phyloP scores from a whole-genome alignment of 2,888 invertebrate genomes.

The Sarcophaga caerulescens region DNA sequence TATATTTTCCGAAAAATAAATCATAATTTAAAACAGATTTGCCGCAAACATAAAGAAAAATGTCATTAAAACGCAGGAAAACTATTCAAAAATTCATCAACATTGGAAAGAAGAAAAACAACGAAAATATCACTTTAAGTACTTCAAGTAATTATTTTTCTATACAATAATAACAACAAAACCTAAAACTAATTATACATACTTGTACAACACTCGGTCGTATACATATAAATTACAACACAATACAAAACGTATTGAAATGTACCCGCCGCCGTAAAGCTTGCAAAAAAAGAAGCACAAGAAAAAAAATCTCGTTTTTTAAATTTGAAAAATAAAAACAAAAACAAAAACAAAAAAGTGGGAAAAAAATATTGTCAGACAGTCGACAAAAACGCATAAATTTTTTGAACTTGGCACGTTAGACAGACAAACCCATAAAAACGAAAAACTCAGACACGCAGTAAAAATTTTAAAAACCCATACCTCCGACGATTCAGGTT shows the following conservation, averaged over 20 bases:
- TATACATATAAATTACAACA: not conserved
- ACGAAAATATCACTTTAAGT: not conserved
- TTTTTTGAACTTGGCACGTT: slow-evolving; percentile 68
- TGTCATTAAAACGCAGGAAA: not conserved
- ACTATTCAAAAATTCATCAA: not conserved
- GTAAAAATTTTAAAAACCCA: slow-evolving; percentile 38
- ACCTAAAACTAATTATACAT: not conserved
- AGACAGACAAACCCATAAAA: slow-evolving; percentile 62
- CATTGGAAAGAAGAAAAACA: too few relatives aligned
- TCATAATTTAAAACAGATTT: not conserved
- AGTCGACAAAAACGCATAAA: slow-evolving; percentile 66
- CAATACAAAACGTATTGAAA: not conserved
- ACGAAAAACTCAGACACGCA: slow-evolving; percentile 47
- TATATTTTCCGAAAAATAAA: not conserved
- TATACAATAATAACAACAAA: not conserved
- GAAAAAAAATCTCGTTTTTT: slow-evolving; percentile 19
- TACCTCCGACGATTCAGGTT: not conserved
- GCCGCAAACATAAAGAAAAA: not conserved
- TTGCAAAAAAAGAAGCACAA: not conserved
- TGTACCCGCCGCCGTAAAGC: not conserved
- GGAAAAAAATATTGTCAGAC: slow-evolving; percentile 55
- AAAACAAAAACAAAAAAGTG: not conserved
- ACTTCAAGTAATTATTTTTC: not conserved
- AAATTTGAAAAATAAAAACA: too few relatives aligned
- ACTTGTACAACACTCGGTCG: not conserved